These are phyloP conservation scores for Malurus elegans DNA, from an alignment of 2,113 vertebrate genomes.

Conservation along the genomic window DNA sequence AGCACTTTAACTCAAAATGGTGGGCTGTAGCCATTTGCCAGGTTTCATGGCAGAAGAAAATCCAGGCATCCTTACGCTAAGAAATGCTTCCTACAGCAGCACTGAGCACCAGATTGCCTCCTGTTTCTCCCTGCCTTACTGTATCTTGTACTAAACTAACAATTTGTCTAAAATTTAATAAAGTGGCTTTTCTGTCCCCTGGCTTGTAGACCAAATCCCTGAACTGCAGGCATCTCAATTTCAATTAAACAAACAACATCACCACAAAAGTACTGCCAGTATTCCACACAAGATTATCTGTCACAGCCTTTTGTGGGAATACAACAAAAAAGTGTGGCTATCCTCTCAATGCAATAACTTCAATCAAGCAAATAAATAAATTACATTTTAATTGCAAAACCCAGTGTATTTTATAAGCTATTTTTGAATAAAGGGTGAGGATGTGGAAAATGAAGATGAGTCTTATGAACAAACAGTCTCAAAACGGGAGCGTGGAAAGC, in stretches of 20 bases:
- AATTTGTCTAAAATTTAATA: neutral
- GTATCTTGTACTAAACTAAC: neutral
- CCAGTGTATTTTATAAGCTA: neutral
- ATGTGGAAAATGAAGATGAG: neutral
- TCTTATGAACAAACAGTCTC: neutral
- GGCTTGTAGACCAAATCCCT: neutral
- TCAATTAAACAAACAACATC: neutral
- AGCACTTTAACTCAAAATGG: neutral
- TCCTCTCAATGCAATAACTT: neutral
- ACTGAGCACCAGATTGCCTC: neutral
- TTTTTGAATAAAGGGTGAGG: neutral
- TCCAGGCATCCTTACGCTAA: neutral
- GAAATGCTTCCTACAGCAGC: neutral
- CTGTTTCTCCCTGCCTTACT: neutral
- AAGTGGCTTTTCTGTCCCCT: neutral
- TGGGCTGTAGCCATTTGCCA: neutral
- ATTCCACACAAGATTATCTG: neutral
- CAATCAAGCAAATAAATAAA: neutral
- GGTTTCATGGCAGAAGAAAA: neutral
- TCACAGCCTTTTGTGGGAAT: neutral
- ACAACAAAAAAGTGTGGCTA: neutral
- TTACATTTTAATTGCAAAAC: neutral
- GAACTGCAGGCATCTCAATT: neutral
- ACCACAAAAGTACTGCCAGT: neutral
- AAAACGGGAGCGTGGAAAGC: neutral